Evolutionary conservation across 2,797 vertebrate species (phyloP), one percentile per base, ranked within the genome.

Genomic region (Takifugu rubripes): DNA sequence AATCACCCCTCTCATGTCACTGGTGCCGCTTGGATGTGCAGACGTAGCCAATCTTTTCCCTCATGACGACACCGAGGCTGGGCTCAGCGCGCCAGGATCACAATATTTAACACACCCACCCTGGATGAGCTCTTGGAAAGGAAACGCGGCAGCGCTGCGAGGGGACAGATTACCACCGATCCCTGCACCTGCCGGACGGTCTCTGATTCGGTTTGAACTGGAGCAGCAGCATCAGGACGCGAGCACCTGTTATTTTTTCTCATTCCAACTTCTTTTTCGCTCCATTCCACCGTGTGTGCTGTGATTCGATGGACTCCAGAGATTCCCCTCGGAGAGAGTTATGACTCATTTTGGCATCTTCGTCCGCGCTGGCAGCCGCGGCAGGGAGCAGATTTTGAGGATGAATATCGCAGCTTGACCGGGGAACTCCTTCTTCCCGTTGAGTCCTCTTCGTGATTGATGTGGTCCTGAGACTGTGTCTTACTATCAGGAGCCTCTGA

Each of bases 61-160:
- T 91, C 87, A 78, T 97, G 96, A 98, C 96, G 96, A 88, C 86
- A 86, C 86, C 70, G 87, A 94, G 93, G 94, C 92, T 89, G 92
- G 93, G 89, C 93, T 93, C 91, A 75, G 69, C 78, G 75, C 85
- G 73, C 90, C 90, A 74, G 79, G 83, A 91, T 91, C 90, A 79
- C 86, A 90, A 92, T 94, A 95, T 95, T 93, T 94, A 95, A 93
- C 92, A 92, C 92, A 92, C 92, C 92, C 91, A 89, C 90, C 88
- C 85, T 56, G 72, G 75, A 81, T 67, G 77, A 76, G 64, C 81
- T 79, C 72, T 83, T 74, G 77, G 81, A 78, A 49, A 57, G 70
- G 59, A 61, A 79, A 77, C 73, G 68, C 70, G 68, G 76, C 78
- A 17, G 75, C 7, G 73, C 56, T 31, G 29, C 47, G 57, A 59